Evolutionary conservation across 2,888 invertebrate species (phyloP).

Genomic region (Pelosia muscerda): DNA sequence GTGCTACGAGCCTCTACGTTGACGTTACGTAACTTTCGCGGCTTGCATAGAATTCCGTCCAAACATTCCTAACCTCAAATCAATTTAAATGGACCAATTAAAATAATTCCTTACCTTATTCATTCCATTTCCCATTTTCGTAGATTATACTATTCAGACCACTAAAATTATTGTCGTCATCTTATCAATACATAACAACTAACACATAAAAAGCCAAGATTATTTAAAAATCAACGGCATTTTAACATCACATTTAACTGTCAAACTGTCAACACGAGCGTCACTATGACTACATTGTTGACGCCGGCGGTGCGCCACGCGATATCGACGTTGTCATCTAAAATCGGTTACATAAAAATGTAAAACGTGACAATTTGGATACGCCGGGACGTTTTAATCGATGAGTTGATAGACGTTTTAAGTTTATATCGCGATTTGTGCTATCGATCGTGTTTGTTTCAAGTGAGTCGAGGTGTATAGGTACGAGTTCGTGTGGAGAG

Average conservation of each 20-base stretch:
- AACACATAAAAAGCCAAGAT: conserved; percentile 63
- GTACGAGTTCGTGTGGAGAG: conserved; percentile 35
- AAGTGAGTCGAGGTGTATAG: conserved; percentile 38
- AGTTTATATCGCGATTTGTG: conserved; percentile 53
- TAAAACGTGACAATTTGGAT: conserved; percentile 49
- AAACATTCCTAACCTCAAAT: conserved; percentile 27
- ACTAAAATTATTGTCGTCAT: conserved; percentile 70
- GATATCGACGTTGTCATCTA: conserved; percentile 65
- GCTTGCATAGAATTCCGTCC: conserved; percentile 44
- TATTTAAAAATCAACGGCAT: conserved; percentile 61
- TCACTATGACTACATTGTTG: conserved; percentile 86
- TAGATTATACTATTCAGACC: conserved; percentile 54
- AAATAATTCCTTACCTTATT: conserved; percentile 90
- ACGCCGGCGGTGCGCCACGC: conserved; percentile 76
- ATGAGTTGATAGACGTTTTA: conserved; percentile 33
- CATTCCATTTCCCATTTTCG: conserved; percentile 94
- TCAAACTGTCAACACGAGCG: conserved; percentile 79
- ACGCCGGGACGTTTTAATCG: conserved; percentile 30
- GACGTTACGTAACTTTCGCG: conserved; percentile 66
- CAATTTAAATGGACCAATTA: conserved; percentile 7
- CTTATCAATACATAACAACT: conserved; percentile 57
- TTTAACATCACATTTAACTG: conserved; percentile 62
- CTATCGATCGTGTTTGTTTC: conserved; percentile 66
- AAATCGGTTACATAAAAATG: conserved; percentile 56
- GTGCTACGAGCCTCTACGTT: conserved; percentile 58